These are phyloP conservation scores for Tetragnatha montana DNA, from an alignment of 2,888 invertebrate genomes.

Conservation along the genomic window DNA sequence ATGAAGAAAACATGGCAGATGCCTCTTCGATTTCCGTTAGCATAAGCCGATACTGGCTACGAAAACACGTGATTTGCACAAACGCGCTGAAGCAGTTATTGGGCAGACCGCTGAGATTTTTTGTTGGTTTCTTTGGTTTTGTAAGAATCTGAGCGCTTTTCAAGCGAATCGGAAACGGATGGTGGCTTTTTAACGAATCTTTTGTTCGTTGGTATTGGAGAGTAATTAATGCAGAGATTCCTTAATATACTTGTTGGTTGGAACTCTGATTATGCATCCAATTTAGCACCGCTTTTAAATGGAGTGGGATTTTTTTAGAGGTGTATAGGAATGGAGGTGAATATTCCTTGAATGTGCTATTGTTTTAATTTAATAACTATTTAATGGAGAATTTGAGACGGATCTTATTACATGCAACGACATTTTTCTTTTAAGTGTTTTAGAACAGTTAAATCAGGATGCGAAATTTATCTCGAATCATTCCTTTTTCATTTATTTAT, in stretches of 20 bases:
- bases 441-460: no score
- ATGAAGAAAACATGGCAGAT: conserved; percentile 63
- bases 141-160: conserved; percentile 39
- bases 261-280: no score
- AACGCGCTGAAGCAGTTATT: conserved; percentile 23
- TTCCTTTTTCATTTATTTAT: no score
- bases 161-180: conserved; percentile 41
- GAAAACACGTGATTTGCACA: conserved; percentile 52
- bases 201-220: background rate
- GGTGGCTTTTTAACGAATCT: conserved; percentile 21
- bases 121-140: conserved; percentile 23
- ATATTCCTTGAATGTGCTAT: no score
- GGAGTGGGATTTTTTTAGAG: no score
- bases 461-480: no score
- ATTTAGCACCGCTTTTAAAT: no score
- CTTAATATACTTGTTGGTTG: background rate
- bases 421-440: no score
- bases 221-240: background rate
- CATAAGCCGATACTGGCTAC: conserved; percentile 44
- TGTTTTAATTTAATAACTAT: no score
- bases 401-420: no score
- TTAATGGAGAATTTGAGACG: no score
- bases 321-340: no score
- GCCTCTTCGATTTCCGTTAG: conserved; percentile 69
- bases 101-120: conserved; percentile 21